These are phyloP conservation scores for Megalopta genalis DNA, from an alignment of 1,140 invertebrate species.

Conservation along the genomic window DNA sequence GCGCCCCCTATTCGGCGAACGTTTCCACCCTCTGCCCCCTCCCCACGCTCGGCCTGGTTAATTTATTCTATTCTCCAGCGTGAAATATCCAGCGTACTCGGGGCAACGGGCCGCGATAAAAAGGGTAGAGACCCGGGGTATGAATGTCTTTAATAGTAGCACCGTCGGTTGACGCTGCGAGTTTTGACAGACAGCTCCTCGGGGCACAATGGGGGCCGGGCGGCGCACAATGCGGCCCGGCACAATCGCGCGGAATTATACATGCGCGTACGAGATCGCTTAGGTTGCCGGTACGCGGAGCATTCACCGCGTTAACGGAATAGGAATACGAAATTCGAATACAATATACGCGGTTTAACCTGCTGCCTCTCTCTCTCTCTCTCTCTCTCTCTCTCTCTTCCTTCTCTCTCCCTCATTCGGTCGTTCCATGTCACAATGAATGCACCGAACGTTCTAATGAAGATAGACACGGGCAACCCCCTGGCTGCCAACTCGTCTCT, in stretches of 20 bases:
- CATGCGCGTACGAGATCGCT: slow-evolving; percentile 50
- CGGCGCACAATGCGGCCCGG: slow-evolving; percentile 31
- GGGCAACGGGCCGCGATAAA: neutral
- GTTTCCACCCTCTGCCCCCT: neutral
- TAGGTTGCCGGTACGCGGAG: slow-evolving; percentile 37
- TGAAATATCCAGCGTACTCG: slow-evolving; percentile 12
- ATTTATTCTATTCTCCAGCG: slow-evolving; percentile 45
- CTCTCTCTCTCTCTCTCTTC: slow-evolving; percentile 4
- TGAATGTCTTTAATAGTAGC: slow-evolving; percentile 61
- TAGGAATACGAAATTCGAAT: slow-evolving; percentile 51
- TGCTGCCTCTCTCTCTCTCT: slow-evolving; percentile 34
- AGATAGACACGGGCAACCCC: slow-evolving; percentile 41
- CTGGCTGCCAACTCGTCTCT: slow-evolving; percentile 23
- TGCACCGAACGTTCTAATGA: slow-evolving; percentile 45
- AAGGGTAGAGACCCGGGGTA: slow-evolving; percentile 15
- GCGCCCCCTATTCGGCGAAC: no score
- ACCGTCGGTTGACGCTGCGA: slow-evolving; percentile 54
- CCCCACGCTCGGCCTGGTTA: neutral
- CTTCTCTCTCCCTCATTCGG: neutral
- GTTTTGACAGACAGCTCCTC: slow-evolving; percentile 64
- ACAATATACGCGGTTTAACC: slow-evolving; percentile 62
- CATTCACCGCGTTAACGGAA: slow-evolving; percentile 35
- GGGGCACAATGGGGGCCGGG: slow-evolving; percentile 49
- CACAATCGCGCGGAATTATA: slow-evolving; percentile 57
- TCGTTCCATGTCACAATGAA: slow-evolving; percentile 10